These are phyloP conservation scores for Myopa tessellatipennis DNA, from an alignment of 2,888 invertebrate species.

Conservation along the genomic window DNA sequence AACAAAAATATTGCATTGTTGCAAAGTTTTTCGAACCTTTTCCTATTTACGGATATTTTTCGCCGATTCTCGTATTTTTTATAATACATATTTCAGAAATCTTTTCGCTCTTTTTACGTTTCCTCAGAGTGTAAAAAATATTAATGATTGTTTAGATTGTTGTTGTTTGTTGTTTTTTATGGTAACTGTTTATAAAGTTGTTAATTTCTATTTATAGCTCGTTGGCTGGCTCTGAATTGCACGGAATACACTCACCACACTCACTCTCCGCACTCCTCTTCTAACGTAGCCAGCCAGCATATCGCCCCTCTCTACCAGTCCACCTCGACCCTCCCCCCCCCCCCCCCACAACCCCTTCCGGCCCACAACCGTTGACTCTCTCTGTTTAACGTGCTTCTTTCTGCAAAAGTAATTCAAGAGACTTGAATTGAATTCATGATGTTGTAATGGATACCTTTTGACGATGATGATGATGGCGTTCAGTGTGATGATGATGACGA, in stretches of 20 bases:
- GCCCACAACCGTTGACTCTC: too few species aligned
- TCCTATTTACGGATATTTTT: too few species aligned
- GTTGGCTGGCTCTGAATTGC: not conserved
- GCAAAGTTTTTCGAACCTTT: too few species aligned
- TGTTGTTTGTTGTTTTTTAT: not conserved
- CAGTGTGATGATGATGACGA: too few species aligned
- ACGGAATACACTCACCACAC: not conserved
- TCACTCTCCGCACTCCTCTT: not conserved
- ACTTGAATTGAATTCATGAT: slow-evolving; percentile 20
- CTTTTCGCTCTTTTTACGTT: too few species aligned
- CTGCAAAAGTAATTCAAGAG: slow-evolving; percentile 29
- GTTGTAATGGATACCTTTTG: slow-evolving; percentile 18
- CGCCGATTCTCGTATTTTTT: too few species aligned
- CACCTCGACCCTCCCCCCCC: not conserved
- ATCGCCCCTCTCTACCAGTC: not conserved
- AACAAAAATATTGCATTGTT: too few species aligned
- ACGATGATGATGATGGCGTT: not conserved
- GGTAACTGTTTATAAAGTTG: not conserved
- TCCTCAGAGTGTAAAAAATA: too few species aligned
- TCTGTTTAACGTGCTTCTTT: slow-evolving; percentile 1
- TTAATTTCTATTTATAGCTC: not conserved
- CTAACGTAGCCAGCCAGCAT: not conserved
- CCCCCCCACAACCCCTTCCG: not conserved
- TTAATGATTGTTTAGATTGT: not conserved
- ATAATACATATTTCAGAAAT: too few species aligned